Conservation (phyloP, 2,888 invertebrate species). For the Euplexia lucipara region DNA sequence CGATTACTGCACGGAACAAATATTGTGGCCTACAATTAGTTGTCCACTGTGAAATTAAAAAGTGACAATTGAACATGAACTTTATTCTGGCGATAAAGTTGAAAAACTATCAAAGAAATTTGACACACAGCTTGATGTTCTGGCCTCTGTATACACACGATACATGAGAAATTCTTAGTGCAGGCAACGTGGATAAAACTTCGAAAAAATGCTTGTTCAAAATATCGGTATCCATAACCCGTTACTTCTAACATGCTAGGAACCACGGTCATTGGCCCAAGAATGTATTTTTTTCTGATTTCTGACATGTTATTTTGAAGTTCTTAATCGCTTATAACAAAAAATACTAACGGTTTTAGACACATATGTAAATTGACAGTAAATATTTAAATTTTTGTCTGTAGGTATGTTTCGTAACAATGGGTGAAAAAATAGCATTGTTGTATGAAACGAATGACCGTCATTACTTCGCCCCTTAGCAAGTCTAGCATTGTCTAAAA, state of each 20-base stretch:
- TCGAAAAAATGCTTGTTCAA: no score
- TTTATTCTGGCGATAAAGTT: no score
- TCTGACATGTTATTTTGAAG: conserved; percentile 30
- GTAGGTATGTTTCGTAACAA: conserved; percentile 20
- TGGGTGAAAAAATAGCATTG: conserved; percentile 9
- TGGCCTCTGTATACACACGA: no score
- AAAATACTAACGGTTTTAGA: conserved; percentile 40
- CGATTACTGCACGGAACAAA: no score
- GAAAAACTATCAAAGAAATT: no score
- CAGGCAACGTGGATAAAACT: neutral
- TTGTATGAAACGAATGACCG: neutral
- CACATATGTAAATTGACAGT: conserved; percentile 36
- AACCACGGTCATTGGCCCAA: conserved; percentile 36
- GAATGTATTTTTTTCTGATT: conserved; percentile 7
- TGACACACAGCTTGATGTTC: no score
- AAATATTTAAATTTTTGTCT: conserved; percentile 21
- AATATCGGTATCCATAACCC: no score
- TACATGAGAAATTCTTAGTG: no score
- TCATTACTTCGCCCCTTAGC: neutral
- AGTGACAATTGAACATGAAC: no score
- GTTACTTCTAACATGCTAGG: conserved; percentile 27
- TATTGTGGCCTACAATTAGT: no score
- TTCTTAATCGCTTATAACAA: conserved; percentile 13
- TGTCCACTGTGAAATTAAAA: no score
- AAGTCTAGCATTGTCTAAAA: neutral